Evolutionary conservation across 2,113 vertebrate genomes (phyloP).

Genomic region (Aldabrachelys gigantea): DNA sequence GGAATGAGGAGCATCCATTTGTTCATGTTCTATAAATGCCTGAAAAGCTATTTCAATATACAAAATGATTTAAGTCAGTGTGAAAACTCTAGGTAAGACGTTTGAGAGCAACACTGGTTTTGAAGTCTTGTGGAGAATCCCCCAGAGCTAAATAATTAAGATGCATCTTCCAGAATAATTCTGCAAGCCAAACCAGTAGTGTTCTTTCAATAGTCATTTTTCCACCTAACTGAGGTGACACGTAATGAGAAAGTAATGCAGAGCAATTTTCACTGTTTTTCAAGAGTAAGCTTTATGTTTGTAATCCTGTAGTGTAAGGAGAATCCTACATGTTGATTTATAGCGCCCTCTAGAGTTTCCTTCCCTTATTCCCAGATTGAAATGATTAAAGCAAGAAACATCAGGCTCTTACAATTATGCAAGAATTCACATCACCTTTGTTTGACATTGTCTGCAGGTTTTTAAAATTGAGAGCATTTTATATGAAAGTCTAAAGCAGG

Average conservation of each 20-base stretch:
- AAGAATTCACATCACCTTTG: neutral
- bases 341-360: slow-evolving; percentile 74
- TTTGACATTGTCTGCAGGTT: neutral
- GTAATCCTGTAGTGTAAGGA: rapidly evolving
- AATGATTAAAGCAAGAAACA: slow-evolving; percentile 22
- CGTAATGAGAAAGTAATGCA: neutral
- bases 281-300: neutral
- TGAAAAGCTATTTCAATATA: slow-evolving; percentile 34
- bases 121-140: slow-evolving; percentile 32
- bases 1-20: neutral
- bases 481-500: neutral
- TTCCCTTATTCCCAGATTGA: neutral
- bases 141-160: slow-evolving; percentile 46
- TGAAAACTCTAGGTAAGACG: neutral
- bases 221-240: neutral
- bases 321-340: neutral
- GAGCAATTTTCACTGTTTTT: neutral
- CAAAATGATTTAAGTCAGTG: slow-evolving; percentile 34
- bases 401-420: neutral
- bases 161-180: neutral
- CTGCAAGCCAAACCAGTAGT: slow-evolving; percentile 43
- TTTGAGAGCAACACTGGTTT: neutral
- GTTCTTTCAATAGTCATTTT: slow-evolving; percentile 4
- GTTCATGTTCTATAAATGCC: slow-evolving; percentile 28
- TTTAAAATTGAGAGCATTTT: neutral